phyloP scores from a whole-genome alignment of 92 coral and sea anemone genomes.

The Umimayanthus chanpuru region DNA sequence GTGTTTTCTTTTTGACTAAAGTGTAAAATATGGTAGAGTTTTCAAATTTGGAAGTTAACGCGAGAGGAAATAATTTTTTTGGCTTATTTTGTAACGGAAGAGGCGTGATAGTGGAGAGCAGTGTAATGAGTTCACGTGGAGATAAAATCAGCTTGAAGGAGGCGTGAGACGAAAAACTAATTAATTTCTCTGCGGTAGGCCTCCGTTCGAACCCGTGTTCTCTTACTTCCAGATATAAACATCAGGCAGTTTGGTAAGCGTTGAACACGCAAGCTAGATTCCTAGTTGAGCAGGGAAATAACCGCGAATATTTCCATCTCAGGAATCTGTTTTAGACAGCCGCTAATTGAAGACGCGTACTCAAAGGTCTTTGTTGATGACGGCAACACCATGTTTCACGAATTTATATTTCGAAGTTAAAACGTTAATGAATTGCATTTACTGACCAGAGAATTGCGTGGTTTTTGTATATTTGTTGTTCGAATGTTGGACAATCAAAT shows the following conservation, averaged over 20 bases:
- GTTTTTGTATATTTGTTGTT: neutral
- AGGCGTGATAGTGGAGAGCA: slow-evolving; percentile 65
- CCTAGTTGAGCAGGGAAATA: neutral
- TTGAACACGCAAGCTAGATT: slow-evolving; percentile 29
- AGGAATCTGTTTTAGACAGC: slow-evolving; percentile 23
- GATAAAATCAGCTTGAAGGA: slow-evolving; percentile 48
- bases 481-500: slow-evolving; percentile 8
- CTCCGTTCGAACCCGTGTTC: slow-evolving; percentile 25
- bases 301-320: neutral
- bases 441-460: neutral
- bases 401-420: neutral
- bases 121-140: slow-evolving; percentile 53
- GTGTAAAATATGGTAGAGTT: slow-evolving; percentile 9
- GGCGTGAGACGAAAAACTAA: slow-evolving; percentile 86
- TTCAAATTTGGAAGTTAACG: slow-evolving; percentile 46
- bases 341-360: slow-evolving; percentile 38
- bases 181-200: slow-evolving; percentile 74
- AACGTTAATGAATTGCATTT: slow-evolving; percentile 1
- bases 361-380: slow-evolving; percentile 5
- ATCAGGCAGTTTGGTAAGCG: slow-evolving; percentile 6
- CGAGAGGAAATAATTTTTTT: slow-evolving; percentile 44
- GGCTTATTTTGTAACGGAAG: slow-evolving; percentile 76
- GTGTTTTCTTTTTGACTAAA: neutral
- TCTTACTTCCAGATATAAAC: slow-evolving; percentile 34
- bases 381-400: neutral